A percentile compares a stretch with the other conserved stretches of the same genome.
These are phyloP conservation scores for Aulostomus chinensis DNA, from an alignment of 2,797 vertebrate species.

Conservation along the genomic window DNA sequence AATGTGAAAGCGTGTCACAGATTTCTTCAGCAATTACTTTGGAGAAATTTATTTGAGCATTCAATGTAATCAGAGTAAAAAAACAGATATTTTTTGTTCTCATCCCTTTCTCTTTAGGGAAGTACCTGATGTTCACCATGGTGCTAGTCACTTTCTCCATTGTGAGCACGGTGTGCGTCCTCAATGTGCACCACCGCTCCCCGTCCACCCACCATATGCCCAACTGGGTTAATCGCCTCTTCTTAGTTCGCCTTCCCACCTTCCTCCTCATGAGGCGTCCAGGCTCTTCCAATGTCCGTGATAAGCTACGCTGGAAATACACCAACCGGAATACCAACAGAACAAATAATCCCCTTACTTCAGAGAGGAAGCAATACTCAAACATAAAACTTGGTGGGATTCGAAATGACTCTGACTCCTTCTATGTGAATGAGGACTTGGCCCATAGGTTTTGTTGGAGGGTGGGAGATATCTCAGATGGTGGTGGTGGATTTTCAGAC, in stretches of 20 bases:
- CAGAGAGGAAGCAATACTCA: constrained; percentile 43
- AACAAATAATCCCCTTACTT: constrained; percentile 22
- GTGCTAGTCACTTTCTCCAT: constrained; percentile 84
- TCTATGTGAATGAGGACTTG: constrained; percentile 71
- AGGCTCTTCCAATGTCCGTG: constrained; percentile 60
- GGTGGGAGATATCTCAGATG: constrained; percentile 65
- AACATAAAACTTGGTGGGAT: constrained; percentile 59
- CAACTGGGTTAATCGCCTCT: constrained; percentile 80
- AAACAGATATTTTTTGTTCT: background rate
- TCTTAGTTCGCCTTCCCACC: constrained; percentile 75
- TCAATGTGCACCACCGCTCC: constrained; percentile 84
- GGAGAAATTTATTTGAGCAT: background rate
- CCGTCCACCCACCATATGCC: constrained; percentile 85
- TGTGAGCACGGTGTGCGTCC: constrained; percentile 79
- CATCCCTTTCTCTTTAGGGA: constrained; percentile 60
- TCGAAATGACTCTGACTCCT: constrained; percentile 57
- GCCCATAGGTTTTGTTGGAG: constrained; percentile 70
- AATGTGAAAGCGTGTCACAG: too few relatives aligned
- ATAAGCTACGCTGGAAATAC: constrained; percentile 66
- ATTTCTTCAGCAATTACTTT: too few relatives aligned
- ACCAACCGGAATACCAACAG: constrained; percentile 2
- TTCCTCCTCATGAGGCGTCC: constrained; percentile 82
- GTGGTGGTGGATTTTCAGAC: constrained; percentile 54
- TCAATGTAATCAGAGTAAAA: background rate
- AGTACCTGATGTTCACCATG: constrained; percentile 88